Conservation (phyloP, 2,797 vertebrate species). For the Nothura maculosa region DNA sequence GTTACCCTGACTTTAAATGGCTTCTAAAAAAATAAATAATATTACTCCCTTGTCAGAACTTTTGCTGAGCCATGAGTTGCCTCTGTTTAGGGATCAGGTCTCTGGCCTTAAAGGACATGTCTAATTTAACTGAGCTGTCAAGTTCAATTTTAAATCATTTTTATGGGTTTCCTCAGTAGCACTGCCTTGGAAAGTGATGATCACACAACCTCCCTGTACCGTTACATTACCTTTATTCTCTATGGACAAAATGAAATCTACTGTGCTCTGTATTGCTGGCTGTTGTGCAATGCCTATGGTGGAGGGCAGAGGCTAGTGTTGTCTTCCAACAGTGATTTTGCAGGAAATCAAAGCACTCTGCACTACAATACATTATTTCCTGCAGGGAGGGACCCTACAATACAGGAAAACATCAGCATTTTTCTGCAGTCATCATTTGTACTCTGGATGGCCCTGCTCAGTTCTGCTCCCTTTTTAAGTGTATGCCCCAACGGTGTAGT, state of each 20-base stretch:
- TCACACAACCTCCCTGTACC: background rate
- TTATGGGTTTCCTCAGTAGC: background rate
- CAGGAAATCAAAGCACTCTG: conserved; percentile 18
- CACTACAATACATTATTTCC: conserved; percentile 63
- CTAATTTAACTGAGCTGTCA: background rate
- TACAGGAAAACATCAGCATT: conserved; percentile 65
- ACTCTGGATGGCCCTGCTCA: rapidly evolving
- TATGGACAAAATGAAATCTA: background rate
- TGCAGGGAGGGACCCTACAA: conserved; percentile 50
- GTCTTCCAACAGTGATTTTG: rapidly evolving
- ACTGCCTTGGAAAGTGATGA: background rate
- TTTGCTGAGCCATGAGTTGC: background rate
- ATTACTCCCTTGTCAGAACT: background rate
- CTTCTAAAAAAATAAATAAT: background rate
- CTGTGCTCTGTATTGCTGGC: background rate
- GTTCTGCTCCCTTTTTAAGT: background rate
- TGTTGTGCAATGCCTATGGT: rapidly evolving
- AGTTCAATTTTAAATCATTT: background rate
- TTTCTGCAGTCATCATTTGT: background rate
- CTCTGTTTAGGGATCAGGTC: background rate
- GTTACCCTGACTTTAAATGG: background rate
- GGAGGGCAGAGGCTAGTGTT: background rate
- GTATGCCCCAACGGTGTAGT: background rate
- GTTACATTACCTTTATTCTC: rapidly evolving
- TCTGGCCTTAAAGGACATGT: rapidly evolving